Conservation (phyloP, 2,797 vertebrate species). For the Melanotaenia parkinsoni region DNA sequence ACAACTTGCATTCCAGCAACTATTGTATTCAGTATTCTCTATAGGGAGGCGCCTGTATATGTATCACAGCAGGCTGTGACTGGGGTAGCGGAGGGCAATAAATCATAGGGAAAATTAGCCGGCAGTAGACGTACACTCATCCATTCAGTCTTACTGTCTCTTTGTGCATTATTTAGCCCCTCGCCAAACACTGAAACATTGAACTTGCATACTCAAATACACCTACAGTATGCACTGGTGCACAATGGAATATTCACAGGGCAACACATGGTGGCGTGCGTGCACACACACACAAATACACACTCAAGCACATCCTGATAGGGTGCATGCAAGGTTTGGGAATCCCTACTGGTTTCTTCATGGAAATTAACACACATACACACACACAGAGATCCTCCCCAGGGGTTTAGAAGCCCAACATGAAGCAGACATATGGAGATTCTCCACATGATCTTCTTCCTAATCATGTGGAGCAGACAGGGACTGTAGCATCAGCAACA, state of each 20-base stretch:
- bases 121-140: constrained; percentile 68
- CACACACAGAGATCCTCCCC: constrained; percentile 38
- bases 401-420: constrained; percentile 59
- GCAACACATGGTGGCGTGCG: constrained; percentile 9
- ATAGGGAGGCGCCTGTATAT: constrained; percentile 55
- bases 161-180: constrained; percentile 74
- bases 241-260: constrained; percentile 32
- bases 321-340: constrained; percentile 25
- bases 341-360: constrained; percentile 46
- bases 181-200: constrained; percentile 69
- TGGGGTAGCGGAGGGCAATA: constrained; percentile 69
- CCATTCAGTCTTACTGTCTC: constrained; percentile 75
- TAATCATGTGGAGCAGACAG: constrained; percentile 79
- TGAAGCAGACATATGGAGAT: constrained; percentile 77
- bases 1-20: constrained; percentile 20
- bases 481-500: constrained; percentile 78
- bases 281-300: not conserved
- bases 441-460: constrained; percentile 77
- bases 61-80: constrained; percentile 64
- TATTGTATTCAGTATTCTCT: constrained; percentile 61
- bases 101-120: constrained; percentile 79
- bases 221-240: constrained; percentile 40
- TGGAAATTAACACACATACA: constrained; percentile 30
- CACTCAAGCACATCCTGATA: constrained; percentile 9
- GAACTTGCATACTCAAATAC: constrained; percentile 69